Conservation (phyloP, 2,888 invertebrate species). For the Mylabris sibirica region DNA sequence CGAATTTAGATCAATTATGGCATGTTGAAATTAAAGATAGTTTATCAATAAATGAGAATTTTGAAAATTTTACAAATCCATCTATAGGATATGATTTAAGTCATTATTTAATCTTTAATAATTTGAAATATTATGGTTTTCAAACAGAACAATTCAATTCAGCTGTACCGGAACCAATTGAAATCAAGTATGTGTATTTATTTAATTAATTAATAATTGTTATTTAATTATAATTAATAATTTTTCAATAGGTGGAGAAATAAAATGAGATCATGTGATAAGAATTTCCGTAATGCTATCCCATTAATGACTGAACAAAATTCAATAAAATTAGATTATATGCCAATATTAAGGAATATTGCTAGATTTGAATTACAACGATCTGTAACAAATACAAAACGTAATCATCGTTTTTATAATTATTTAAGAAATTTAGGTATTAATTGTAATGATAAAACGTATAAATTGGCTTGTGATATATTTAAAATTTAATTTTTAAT, state of each 20-base stretch:
- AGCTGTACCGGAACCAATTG: conserved; percentile 43
- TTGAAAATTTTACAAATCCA: conserved; percentile 46
- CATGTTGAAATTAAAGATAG: conserved; percentile 54
- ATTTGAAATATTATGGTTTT: conserved; percentile 35
- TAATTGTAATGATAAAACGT: conserved; percentile 28
- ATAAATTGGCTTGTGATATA: conserved; percentile 33
- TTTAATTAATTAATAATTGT: conserved; percentile 11
- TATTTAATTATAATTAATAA: neutral
- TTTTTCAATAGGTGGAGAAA: conserved; percentile 61
- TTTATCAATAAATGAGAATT: conserved; percentile 57
- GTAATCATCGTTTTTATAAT: conserved; percentile 80
- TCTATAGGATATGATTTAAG: conserved; percentile 53
- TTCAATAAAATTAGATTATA: conserved; percentile 72
- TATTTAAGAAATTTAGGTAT: conserved; percentile 64
- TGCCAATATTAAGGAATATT: conserved; percentile 73
- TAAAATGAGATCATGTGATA: conserved; percentile 55
- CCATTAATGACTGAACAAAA: conserved; percentile 64
- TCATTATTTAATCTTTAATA: conserved; percentile 50
- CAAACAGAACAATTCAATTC: conserved; percentile 38
- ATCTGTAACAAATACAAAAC: conserved; percentile 67
- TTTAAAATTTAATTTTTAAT: conserved; percentile 18
- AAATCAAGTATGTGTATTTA: conserved; percentile 35
- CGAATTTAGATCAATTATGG: conserved; percentile 51
- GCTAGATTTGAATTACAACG: conserved; percentile 73
- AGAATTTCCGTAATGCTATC: conserved; percentile 64